Conservation (phyloP, 2,113 vertebrate genomes). For the Andinoacara biseriatus region DNA sequence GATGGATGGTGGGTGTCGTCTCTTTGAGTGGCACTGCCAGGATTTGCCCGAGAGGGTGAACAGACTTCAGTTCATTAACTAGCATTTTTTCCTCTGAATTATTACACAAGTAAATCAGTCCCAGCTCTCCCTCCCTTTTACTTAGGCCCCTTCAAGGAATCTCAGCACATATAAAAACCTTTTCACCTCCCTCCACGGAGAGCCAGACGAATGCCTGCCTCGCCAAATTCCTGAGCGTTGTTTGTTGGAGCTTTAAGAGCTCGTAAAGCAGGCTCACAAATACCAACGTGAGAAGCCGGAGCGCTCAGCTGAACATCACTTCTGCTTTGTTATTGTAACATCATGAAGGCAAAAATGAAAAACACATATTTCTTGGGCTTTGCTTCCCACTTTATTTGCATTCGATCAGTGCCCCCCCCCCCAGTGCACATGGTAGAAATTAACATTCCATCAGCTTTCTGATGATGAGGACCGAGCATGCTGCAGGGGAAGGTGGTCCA, state of each 20-base stretch:
- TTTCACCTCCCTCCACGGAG: slow-evolving; percentile 54
- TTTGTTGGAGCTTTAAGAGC: slow-evolving; percentile 72
- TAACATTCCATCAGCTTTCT: slow-evolving; percentile 78
- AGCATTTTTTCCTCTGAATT: neutral
- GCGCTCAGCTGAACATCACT: slow-evolving; percentile 50
- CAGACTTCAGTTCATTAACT: slow-evolving; percentile 6
- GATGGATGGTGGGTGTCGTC: neutral
- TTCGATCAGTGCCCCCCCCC: slow-evolving; percentile 17
- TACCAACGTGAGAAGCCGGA: slow-evolving; percentile 63
- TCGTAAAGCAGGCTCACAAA: slow-evolving; percentile 63
- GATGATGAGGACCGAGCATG: slow-evolving; percentile 69
- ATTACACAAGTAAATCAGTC: slow-evolving; percentile 24
- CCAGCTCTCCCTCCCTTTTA: slow-evolving; percentile 37
- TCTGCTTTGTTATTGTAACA: slow-evolving; percentile 48
- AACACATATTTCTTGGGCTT: slow-evolving; percentile 28
- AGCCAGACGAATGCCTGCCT: slow-evolving; percentile 60
- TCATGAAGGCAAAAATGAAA: slow-evolving; percentile 36
- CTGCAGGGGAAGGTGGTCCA: slow-evolving; percentile 60
- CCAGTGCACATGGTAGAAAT: too few relatives aligned
- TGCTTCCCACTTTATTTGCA: slow-evolving; percentile 52
- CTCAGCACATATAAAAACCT: slow-evolving; percentile 63
- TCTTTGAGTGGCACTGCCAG: neutral
- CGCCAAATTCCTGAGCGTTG: slow-evolving; percentile 74
- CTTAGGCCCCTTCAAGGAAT: slow-evolving; percentile 65
- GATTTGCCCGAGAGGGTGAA: neutral